Evolutionary conservation across 2,888 invertebrate species (phyloP).

Genomic region (Anoncus sp.): DNA sequence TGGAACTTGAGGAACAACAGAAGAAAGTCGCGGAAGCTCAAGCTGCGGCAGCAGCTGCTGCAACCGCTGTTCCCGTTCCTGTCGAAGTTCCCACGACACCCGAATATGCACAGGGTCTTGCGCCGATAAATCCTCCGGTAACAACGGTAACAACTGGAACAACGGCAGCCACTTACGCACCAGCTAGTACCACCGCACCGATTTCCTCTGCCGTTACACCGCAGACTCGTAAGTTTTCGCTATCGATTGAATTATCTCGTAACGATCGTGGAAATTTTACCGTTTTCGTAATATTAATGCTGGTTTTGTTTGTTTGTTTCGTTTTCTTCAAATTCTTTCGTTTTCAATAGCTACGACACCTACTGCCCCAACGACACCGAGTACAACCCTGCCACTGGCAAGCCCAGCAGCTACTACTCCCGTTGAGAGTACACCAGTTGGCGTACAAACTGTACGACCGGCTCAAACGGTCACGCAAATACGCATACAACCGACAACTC

Average conservation of each 20-base stretch:
- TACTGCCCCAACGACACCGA: constrained; percentile 76
- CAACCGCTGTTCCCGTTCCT: constrained; percentile 77
- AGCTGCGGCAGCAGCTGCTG: constrained; percentile 79
- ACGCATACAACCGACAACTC: constrained; percentile 83
- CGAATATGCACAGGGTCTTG: constrained; percentile 92
- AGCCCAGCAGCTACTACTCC: constrained; percentile 76
- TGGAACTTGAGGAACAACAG: constrained; percentile 87
- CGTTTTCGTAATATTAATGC: neutral
- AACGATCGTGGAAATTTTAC: neutral
- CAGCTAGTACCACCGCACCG: constrained; percentile 75
- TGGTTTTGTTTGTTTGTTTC: neutral
- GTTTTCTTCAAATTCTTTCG: neutral
- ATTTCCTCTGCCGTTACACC: constrained; percentile 73
- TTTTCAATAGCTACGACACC: constrained; percentile 75
- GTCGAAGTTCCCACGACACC: constrained; percentile 86
- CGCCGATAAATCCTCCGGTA: constrained; percentile 86
- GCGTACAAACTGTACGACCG: constrained; percentile 80
- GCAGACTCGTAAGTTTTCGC: constrained; percentile 73
- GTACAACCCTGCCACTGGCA: constrained; percentile 74
- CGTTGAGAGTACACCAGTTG: constrained; percentile 77
- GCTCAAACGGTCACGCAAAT: constrained; percentile 85
- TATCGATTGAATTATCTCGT: neutral
- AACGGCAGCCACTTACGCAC: constrained; percentile 73
- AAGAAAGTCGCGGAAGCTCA: constrained; percentile 86
- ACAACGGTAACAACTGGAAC: constrained; percentile 75